Evolutionary conservation across 2,888 invertebrate genomes (phyloP).

Genomic region (Aspidiotus destructor): DNA sequence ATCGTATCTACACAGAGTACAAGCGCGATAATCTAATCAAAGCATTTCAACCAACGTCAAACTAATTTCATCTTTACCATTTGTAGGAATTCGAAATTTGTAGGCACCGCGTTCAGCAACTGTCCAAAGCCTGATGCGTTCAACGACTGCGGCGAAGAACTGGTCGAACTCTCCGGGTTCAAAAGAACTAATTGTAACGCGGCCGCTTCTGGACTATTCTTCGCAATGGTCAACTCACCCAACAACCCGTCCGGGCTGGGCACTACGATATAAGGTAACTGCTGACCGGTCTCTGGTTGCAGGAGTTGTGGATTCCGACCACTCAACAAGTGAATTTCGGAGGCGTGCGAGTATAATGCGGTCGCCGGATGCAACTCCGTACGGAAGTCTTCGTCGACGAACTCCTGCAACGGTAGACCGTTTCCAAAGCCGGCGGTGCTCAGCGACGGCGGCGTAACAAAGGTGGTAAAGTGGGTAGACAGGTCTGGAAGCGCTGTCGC

Average conservation of each 20-base stretch:
- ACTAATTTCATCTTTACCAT: slow-evolving; percentile 10
- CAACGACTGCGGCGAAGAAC: slow-evolving; percentile 18
- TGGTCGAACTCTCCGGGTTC: slow-evolving; percentile 15
- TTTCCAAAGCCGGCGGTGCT: not conserved
- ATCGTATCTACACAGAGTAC: too few species aligned
- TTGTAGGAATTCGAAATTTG: slow-evolving; percentile 26
- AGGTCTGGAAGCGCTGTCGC: not conserved
- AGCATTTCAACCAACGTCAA: not conserved
- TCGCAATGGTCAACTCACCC: slow-evolving; percentile 11
- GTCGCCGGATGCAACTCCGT: slow-evolving; percentile 13
- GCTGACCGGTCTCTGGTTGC: slow-evolving; percentile 11
- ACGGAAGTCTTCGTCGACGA: slow-evolving; percentile 13
- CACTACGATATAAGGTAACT: slow-evolving; percentile 22
- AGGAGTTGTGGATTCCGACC: slow-evolving; percentile 13
- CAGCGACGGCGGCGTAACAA: not conserved
- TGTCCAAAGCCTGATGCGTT: slow-evolving; percentile 21
- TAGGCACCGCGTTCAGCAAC: slow-evolving; percentile 25
- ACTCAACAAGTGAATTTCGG: slow-evolving; percentile 19
- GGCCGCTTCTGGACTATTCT: slow-evolving; percentile 19
- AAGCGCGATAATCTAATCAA: too few species aligned
- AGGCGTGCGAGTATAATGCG: slow-evolving; percentile 12
- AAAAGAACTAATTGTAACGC: slow-evolving; percentile 18
- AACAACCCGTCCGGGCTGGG: slow-evolving; percentile 10
- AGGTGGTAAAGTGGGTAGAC: not conserved
- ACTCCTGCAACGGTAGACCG: slow-evolving; percentile 15